Conservation (phyloP, 2,888 invertebrate species). For the Tenthredo amoena region DNA sequence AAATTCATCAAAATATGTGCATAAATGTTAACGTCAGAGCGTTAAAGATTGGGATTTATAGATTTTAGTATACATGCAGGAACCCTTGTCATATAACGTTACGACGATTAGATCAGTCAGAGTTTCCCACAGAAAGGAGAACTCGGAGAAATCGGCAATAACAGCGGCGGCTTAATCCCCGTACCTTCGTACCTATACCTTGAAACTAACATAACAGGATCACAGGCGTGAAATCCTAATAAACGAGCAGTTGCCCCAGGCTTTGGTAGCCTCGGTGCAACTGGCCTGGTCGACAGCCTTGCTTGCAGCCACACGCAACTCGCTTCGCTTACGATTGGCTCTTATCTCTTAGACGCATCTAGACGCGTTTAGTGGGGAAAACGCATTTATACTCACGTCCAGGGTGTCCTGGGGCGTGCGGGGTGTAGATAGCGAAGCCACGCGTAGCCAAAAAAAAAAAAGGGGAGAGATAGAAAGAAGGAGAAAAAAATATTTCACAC, state of each 20-base stretch:
- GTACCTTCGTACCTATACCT: conserved; percentile 1
- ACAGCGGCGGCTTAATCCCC: conserved; percentile 23
- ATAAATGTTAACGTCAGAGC: background rate
- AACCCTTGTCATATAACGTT: conserved; percentile 23
- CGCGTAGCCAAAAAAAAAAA: conserved; percentile 47
- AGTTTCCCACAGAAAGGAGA: conserved; percentile 38
- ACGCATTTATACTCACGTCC: conserved; percentile 60
- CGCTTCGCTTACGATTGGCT: conserved; percentile 52
- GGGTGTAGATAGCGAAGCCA: conserved; percentile 63
- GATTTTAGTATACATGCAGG: background rate
- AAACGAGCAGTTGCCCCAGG: conserved; percentile 71
- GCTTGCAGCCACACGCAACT: conserved; percentile 37
- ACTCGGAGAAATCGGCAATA: conserved; percentile 27
- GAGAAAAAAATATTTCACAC: conserved; percentile 12
- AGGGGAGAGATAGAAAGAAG: conserved; percentile 17
- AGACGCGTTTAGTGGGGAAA: conserved; percentile 65
- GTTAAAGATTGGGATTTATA: background rate
- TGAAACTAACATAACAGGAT: conserved; percentile 66
- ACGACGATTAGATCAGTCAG: conserved; percentile 18
- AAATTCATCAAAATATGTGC: background rate
- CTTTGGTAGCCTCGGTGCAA: conserved; percentile 61
- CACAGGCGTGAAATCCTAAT: conserved; percentile 74
- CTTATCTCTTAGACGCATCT: conserved; percentile 70
- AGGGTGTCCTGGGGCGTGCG: conserved; percentile 60
- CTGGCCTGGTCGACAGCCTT: conserved; percentile 56